phyloP scores from a whole-genome alignment of 2,888 invertebrate species.

The Heliconius ismenius region DNA sequence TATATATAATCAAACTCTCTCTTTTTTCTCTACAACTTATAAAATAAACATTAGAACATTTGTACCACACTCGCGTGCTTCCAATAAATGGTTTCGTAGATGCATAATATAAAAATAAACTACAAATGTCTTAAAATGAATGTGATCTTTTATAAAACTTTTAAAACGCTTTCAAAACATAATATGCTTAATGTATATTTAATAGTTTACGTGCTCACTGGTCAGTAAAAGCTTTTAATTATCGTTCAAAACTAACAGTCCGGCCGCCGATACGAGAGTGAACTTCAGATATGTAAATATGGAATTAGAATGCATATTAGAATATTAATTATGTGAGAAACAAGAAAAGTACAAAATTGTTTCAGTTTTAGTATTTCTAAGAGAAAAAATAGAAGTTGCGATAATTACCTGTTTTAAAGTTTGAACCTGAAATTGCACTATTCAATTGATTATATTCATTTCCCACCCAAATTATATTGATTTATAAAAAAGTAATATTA shows the following conservation, averaged over 20 bases:
- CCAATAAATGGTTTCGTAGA: not conserved
- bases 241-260: conserved; percentile 23
- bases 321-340: conserved; percentile 5
- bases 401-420: not conserved
- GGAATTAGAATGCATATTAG: conserved; percentile 18
- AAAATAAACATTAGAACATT: not conserved
- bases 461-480: no score
- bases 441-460: no score
- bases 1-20: no score
- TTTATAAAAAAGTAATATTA: no score
- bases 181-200: conserved; percentile 38
- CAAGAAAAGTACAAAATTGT: not conserved
- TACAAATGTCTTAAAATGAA: conserved; percentile 27
- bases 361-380: not conserved
- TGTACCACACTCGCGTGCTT: not conserved
- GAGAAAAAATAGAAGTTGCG: not conserved
- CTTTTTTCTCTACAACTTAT: not conserved
- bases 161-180: conserved; percentile 4
- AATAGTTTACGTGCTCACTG: conserved; percentile 37
- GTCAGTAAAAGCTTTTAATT: conserved; percentile 31
- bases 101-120: conserved; percentile 25
- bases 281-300: conserved; percentile 1
- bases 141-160: not conserved
- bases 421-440: no score
- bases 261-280: conserved; percentile 6